phyloP scores from a whole-genome alignment of 2,113 vertebrate genomes.

The Delphinapterus leucas region DNA sequence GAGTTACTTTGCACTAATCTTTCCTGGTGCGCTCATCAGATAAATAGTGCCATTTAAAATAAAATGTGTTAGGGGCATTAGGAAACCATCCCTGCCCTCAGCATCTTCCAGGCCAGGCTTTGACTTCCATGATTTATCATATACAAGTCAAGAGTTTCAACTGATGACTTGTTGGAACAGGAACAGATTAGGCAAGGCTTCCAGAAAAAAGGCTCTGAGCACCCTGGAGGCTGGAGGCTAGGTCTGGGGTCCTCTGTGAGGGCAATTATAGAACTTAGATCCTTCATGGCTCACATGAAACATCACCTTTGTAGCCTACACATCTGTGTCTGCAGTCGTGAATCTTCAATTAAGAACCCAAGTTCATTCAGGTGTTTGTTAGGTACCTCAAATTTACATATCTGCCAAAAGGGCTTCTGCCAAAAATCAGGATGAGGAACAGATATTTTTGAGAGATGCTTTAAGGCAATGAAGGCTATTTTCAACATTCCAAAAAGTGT shows the following conservation, averaged over 20 bases:
- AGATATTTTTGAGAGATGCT: not conserved
- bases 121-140: not conserved
- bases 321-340: not conserved
- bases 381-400: not conserved
- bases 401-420: not conserved
- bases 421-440: not conserved
- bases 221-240: not conserved
- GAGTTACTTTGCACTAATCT: not conserved
- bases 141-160: not conserved
- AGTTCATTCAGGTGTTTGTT: not conserved
- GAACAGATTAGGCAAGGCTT: not conserved
- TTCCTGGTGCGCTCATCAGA: not conserved
- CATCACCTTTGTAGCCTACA: not conserved
- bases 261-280: accelerated
- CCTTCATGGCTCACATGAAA: not conserved
- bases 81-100: not conserved
- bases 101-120: not conserved
- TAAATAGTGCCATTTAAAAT: not conserved
- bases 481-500: conserved; percentile 37
- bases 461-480: not conserved
- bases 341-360: not conserved
- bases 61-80: not conserved
- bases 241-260: not conserved
- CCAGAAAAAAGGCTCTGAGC: not conserved
- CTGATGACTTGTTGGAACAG: not conserved